phyloP scores from a whole-genome alignment of 2,888 invertebrate genomes.

The Cantharis flavilabris region DNA sequence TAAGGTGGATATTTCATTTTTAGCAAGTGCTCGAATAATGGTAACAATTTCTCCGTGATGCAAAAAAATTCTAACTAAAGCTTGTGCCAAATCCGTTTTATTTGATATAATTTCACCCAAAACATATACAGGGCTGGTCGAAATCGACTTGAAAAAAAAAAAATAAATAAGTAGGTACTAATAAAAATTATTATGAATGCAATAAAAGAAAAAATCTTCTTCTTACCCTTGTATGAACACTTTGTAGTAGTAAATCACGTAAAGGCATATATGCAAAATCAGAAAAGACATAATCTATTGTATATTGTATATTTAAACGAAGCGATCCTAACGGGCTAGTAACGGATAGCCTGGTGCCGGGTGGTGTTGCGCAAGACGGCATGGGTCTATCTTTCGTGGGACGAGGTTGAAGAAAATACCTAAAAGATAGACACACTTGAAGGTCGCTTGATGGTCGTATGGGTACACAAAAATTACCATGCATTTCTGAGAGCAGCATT shows the following conservation, averaged over 20 bases:
- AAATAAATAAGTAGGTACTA: not conserved
- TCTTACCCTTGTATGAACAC: conserved; percentile 67
- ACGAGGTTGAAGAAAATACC: conserved; percentile 79
- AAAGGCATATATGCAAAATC: conserved; percentile 79
- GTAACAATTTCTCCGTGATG: conserved; percentile 85
- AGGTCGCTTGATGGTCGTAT: not conserved
- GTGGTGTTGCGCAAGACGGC: conserved; percentile 72
- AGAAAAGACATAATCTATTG: conserved; percentile 87
- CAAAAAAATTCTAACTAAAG: conserved; percentile 83
- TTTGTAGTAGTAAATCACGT: conserved; percentile 75
- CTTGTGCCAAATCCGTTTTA: conserved; percentile 89
- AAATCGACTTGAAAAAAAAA: conserved; percentile 67
- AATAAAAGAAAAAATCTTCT: not conserved
- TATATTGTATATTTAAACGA: conserved; percentile 84
- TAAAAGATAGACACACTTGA: conserved; percentile 43
- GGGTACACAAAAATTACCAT: conserved; percentile 63
- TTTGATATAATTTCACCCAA: conserved; percentile 85
- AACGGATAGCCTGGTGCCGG: conserved; percentile 71
- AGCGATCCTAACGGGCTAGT: conserved; percentile 78
- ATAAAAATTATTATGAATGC: not conserved
- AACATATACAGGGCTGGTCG: conserved; percentile 80
- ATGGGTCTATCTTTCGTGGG: conserved; percentile 64
- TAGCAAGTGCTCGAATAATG: conserved; percentile 80
- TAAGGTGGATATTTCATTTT: conserved; percentile 87
- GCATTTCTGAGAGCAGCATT: conserved; percentile 67